Percentiles rank a stretch among this genome's conserved stretches.
Conservation (phyloP, 2,888 invertebrate genomes). For the Scaptodrosophila latifasciaeformis region DNA sequence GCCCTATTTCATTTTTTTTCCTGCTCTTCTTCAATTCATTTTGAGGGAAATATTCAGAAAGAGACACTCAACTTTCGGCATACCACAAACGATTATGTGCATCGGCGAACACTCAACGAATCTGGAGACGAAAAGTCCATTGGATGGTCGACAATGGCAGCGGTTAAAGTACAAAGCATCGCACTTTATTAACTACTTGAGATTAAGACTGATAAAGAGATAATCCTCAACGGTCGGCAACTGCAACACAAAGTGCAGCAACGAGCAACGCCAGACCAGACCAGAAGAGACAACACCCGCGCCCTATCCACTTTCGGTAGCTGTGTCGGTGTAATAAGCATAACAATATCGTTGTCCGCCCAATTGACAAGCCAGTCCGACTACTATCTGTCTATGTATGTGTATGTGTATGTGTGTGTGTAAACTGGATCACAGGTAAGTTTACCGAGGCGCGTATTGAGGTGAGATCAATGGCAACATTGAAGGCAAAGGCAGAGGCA, state of each 20-base stretch:
- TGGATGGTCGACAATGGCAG: conserved; percentile 51
- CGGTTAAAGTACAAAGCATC: conserved; percentile 71
- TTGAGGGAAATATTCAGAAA: conserved; percentile 22
- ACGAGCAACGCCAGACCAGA: conserved; percentile 13
- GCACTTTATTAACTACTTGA: conserved; percentile 75
- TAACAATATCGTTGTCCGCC: conserved; percentile 72
- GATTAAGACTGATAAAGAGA: conserved; percentile 73
- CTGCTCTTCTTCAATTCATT: background rate
- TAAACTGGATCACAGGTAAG: conserved; percentile 65
- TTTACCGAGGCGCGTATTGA: conserved; percentile 16
- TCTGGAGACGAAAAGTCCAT: conserved; percentile 26
- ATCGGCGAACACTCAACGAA: conserved; percentile 56
- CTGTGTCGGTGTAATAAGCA: conserved; percentile 70
- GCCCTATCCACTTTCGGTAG: conserved; percentile 56
- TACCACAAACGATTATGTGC: conserved; percentile 70
- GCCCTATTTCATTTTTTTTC: conserved; percentile 17
- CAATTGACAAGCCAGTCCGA: conserved; percentile 56
- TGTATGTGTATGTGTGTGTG: conserved; percentile 16
- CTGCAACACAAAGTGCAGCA: conserved; percentile 44
- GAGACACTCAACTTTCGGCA: conserved; percentile 42
- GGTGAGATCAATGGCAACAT: conserved; percentile 72
- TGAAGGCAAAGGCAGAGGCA: conserved; percentile 27
- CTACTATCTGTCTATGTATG: background rate
- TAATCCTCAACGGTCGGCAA: conserved; percentile 66
- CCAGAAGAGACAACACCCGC: conserved; percentile 1